phyloP scores from a whole-genome alignment of 2,797 vertebrate genomes.

The Antrozous pallidus region DNA sequence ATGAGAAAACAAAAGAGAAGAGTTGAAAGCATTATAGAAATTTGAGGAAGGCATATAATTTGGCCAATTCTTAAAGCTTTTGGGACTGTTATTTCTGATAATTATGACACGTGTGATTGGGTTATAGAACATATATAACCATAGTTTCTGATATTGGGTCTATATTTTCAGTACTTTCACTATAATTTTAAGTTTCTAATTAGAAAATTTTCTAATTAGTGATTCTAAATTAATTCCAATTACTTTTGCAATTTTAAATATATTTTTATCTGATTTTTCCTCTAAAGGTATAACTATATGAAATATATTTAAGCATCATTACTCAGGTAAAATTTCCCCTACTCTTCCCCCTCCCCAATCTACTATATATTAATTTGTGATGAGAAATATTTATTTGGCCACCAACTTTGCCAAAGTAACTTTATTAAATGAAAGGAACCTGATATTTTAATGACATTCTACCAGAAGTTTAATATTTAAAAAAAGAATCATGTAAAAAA shows the following conservation, averaged over 20 bases:
- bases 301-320: conserved; percentile 26
- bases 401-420: conserved; percentile 31
- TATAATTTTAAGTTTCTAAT: conserved; percentile 45
- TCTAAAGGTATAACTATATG: conserved; percentile 38
- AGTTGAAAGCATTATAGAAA: conserved; percentile 11
- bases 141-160: conserved; percentile 18
- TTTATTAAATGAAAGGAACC: conserved; percentile 41
- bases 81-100: not conserved
- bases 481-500: conserved; percentile 42
- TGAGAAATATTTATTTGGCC: not conserved
- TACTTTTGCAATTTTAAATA: conserved; percentile 36
- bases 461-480: conserved; percentile 34
- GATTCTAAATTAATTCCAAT: conserved; percentile 34
- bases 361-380: not conserved
- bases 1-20: not conserved
- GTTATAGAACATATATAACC: not conserved
- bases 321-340: conserved; percentile 7
- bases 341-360: not conserved
- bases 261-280: conserved; percentile 30
- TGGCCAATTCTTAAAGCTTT: not conserved
- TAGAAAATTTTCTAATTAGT: not conserved
- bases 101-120: not conserved
- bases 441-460: conserved; percentile 39
- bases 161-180: conserved; percentile 36
- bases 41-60: not conserved